Percentiles rank a stretch among this genome's conserved stretches.
Conservation (phyloP, 2,113 vertebrate genomes). For the Etheostoma spectabile region DNA sequence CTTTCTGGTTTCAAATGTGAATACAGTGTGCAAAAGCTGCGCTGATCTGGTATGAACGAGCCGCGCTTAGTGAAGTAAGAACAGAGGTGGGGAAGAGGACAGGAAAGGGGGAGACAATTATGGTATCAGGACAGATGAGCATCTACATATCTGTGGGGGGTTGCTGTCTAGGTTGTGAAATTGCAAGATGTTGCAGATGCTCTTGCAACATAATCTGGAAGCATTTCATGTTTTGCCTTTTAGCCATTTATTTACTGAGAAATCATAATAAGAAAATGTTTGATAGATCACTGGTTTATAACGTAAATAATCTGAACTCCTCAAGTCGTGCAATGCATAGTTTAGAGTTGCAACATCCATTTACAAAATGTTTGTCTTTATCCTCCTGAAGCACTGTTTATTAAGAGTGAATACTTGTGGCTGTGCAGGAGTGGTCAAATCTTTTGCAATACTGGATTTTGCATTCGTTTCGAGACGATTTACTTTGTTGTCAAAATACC, state of each 20-base stretch:
- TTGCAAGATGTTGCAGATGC: not conserved
- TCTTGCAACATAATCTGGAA: not conserved
- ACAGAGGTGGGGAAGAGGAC: slow-evolving; percentile 35
- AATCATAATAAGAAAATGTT: not conserved
- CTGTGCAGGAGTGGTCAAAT: slow-evolving; percentile 3
- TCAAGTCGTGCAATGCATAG: not conserved
- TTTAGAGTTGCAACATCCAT: slow-evolving; percentile 14
- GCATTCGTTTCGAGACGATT: not conserved
- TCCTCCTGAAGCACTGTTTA: not conserved
- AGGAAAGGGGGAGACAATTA: slow-evolving; percentile 48
- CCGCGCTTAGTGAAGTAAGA: slow-evolving; percentile 15
- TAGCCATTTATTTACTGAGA: not conserved
- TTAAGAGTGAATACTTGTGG: not conserved
- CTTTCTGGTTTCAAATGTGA: slow-evolving; percentile 61
- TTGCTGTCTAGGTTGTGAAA: slow-evolving; percentile 23
- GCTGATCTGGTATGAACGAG: slow-evolving; percentile 28
- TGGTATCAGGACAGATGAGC: not conserved
- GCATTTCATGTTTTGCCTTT: not conserved
- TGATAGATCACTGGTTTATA: not conserved
- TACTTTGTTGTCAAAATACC: not conserved
- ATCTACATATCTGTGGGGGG: not conserved
- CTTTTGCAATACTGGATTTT: slow-evolving; percentile 41
- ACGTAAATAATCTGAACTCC: no score
- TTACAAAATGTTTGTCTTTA: not conserved
- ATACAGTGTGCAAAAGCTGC: slow-evolving; percentile 16